Evolutionary conservation across 2,888 invertebrate species (phyloP).

Genomic region (Tineola bisselliella): DNA sequence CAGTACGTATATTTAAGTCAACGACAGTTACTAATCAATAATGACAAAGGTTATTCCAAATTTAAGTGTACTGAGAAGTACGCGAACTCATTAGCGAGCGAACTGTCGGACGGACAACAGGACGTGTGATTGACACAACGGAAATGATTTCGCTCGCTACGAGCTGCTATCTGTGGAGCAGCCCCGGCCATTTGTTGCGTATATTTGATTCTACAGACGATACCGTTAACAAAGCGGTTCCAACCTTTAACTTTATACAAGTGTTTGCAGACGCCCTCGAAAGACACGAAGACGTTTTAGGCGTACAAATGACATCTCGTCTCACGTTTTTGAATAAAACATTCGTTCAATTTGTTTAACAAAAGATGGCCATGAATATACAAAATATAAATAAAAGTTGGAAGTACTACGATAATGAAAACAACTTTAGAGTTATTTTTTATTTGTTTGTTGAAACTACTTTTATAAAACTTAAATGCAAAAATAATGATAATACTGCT

Average conservation of each 20-base stretch:
- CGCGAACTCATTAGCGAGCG: slow-evolving; percentile 55
- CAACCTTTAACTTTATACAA: neutral
- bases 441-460: too few relatives aligned
- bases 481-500: too few relatives aligned
- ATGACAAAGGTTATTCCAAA: slow-evolving; percentile 10
- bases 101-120: slow-evolving; percentile 34
- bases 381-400: too few relatives aligned
- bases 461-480: too few relatives aligned
- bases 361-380: neutral
- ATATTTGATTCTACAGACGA: slow-evolving; percentile 43
- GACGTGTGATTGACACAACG: slow-evolving; percentile 59
- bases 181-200: slow-evolving; percentile 40
- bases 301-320: neutral
- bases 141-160: slow-evolving; percentile 56
- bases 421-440: too few relatives aligned
- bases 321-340: neutral
- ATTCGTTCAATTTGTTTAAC: neutral
- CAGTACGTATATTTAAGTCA: too few relatives aligned
- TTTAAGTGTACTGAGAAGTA: slow-evolving; percentile 21
- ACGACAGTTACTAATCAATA: neutral
- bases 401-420: too few relatives aligned
- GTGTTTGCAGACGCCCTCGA: neutral
- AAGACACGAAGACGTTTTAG: neutral
- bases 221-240: slow-evolving; percentile 26
- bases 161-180: slow-evolving; percentile 43